Base-by-base conservation (phyloP, 2,888 invertebrate species). In the Caenorhabditis virilis region DNA sequence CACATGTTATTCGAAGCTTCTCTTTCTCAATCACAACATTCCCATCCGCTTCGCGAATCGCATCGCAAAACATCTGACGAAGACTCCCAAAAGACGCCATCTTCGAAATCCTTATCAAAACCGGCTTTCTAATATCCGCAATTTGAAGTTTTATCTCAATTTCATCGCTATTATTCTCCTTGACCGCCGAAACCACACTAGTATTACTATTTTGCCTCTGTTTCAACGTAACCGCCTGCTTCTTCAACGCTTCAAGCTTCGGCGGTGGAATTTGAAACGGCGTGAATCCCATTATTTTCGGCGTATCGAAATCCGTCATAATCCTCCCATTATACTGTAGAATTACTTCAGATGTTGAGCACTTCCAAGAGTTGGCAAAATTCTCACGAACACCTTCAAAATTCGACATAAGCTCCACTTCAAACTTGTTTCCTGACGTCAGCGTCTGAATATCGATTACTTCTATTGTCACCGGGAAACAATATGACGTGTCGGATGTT, bases 61-160 rank as follows among this genome's bases (percentile, higher is more conserved):
- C n/a, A n/a, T n/a, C n/a, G n/a, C n/a, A n/a, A n/a, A n/a, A n/a
- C n/a, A n/a, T n/a, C n/a, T n/a, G n/a, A n/a, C n/a, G n/a, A n/a
- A n/a, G n/a, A n/a, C n/a, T n/a, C n/a, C n/a, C n/a, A n/a, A n/a
- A n/a, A n/a, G n/a, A 38, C 38, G 11, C n/a, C 18, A 4, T 38
- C 38, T 38, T 20, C 38, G 7, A 38, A 38, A 15, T 38, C 18
- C 3, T n/a, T 11, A 61, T 13, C n/a, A 36, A 36, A 4, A 61
- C 2, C 4, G 61, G 61, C 25, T 56, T 61, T 25, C 41, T 61
- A 0, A 51, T 45, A 48, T 46, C 30, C 16, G 30, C 22, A 1
- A 61, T 2, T 27, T 55, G 55, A 11, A 50, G 35, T 27, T 61
- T 61, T 15, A 61, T 22, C 9, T 35, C 30, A 22, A 61, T 47